Percentiles rank a stretch among this genome's conserved stretches.
phyloP scores from a whole-genome alignment of 2,113 vertebrate genomes.

The Odocoileus hemionus region DNA sequence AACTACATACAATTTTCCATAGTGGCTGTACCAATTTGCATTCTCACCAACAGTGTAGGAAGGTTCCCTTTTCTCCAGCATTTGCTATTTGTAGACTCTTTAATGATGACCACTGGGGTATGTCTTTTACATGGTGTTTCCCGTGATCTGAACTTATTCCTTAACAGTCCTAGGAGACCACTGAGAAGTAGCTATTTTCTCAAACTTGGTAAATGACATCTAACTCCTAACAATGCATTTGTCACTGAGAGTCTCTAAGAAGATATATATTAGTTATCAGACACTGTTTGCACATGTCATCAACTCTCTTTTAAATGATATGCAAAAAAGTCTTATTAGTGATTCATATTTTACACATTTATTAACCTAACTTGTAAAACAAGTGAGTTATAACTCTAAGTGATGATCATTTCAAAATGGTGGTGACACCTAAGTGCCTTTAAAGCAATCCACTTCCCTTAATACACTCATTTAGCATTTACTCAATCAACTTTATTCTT shows the following conservation, averaged over 20 bases:
- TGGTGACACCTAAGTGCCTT: background rate
- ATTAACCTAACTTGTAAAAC: constrained; percentile 12
- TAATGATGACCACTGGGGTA: background rate
- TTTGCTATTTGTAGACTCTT: background rate
- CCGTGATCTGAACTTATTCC: background rate
- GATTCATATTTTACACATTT: constrained; percentile 10
- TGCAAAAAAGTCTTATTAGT: background rate
- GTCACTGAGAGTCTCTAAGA: background rate
- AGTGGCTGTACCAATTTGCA: background rate
- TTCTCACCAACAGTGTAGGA: background rate
- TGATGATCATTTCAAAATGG: constrained; percentile 24
- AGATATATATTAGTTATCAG: background rate
- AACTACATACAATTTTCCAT: background rate
- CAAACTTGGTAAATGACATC: background rate
- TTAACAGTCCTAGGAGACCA: background rate
- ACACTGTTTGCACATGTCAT: background rate
- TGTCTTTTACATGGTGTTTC: background rate
- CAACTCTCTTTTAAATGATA: background rate
- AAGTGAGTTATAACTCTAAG: constrained; percentile 11
- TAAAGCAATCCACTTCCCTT: constrained; percentile 23
- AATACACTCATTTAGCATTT: constrained; percentile 25
- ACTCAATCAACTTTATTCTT: constrained; percentile 35
- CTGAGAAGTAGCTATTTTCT: background rate
- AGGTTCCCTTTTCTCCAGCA: background rate
- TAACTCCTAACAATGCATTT: background rate